Base-by-base conservation (phyloP, 2,888 invertebrate genomes). In the Calameuta idolon region DNA sequence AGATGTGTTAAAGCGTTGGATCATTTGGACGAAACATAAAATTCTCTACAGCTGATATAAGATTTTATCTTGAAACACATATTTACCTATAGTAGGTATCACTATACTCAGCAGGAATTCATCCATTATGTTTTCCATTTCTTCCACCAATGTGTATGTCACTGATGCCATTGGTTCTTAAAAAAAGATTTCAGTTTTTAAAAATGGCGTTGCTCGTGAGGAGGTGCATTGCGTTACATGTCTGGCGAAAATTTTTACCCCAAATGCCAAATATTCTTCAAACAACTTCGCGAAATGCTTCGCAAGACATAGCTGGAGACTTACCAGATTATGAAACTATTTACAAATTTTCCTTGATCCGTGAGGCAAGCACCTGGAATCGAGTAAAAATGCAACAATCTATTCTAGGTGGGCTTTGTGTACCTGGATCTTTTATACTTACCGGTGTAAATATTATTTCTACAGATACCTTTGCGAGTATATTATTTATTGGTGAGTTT, bases 311-410 rank as follows among this genome's bases (percentile, higher is more conserved):
- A 55, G 1, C 23, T 55, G 55, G 23, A 37, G 80, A 73, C 40
- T 87, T 79, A 80, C 85, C 85, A 3, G 86, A 79, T 68, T 85
- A 85, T 69, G 76, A 84, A 75, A 5, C 85, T 75, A 76, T 89
- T 9, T 89, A 85, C 68, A 75, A 55, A 3, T 84, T 84, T 40
- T 81, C 86, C 0, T 40, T 76, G 23, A 74, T 86, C 9, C 78
- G 31, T 34, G 11, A 33, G 5, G 34, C 76, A 15, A 69, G 75
- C 33, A 0, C 74, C 15, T 11, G 85, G 2, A 87, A 87, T 77
- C 31, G 35, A 74, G 0, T 75, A 4, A 89, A 89, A 74, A 33
- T 73, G 12, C 71, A 74, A 31, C n/a, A 76, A 15, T 84, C 85
- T 1, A 3, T 85, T 40, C 0, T 76, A 0, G 4, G 15, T 2